Conservation (phyloP, 2,888 invertebrate species). For the Microdon myrmicae region DNA sequence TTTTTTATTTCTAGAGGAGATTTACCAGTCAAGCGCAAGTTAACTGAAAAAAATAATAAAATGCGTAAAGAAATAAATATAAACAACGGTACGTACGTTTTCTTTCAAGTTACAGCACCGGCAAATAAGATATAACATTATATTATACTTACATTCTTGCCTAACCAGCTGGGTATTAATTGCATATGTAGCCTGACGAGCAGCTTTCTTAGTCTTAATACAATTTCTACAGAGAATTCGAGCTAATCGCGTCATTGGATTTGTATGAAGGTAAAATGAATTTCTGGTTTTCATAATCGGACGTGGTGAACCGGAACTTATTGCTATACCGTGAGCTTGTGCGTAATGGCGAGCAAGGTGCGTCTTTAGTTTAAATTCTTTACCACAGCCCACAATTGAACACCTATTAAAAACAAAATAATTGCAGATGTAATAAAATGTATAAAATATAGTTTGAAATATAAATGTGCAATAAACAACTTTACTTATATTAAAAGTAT, state of each 20-base stretch:
- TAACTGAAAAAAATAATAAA: constrained; percentile 65
- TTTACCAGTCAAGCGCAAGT: constrained; percentile 70
- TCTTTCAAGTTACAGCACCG: background rate
- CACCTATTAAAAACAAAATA: constrained; percentile 75
- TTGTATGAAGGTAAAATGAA: constrained; percentile 94
- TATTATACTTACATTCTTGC: constrained; percentile 79
- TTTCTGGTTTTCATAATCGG: constrained; percentile 98
- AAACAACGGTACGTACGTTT: too few relatives aligned
- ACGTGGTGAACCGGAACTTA: constrained; percentile 81
- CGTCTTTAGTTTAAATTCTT: constrained; percentile 95
- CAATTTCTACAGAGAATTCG: constrained; percentile 86
- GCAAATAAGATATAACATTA: background rate
- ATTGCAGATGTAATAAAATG: constrained; percentile 5
- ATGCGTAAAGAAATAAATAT: background rate
- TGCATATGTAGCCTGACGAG: constrained; percentile 85
- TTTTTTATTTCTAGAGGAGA: constrained; percentile 70
- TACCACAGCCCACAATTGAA: constrained; percentile 90
- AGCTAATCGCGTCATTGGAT: constrained; percentile 89
- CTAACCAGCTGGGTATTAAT: constrained; percentile 84
- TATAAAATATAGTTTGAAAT: constrained; percentile 7
- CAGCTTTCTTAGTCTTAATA: constrained; percentile 84
- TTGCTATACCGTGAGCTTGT: constrained; percentile 81
- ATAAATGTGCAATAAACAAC: constrained; percentile 4
- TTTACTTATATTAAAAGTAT: background rate
- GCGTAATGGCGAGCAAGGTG: constrained; percentile 94